phyloP scores from a whole-genome alignment of 2,113 vertebrate species.

The Hippocampus barbouri region DNA sequence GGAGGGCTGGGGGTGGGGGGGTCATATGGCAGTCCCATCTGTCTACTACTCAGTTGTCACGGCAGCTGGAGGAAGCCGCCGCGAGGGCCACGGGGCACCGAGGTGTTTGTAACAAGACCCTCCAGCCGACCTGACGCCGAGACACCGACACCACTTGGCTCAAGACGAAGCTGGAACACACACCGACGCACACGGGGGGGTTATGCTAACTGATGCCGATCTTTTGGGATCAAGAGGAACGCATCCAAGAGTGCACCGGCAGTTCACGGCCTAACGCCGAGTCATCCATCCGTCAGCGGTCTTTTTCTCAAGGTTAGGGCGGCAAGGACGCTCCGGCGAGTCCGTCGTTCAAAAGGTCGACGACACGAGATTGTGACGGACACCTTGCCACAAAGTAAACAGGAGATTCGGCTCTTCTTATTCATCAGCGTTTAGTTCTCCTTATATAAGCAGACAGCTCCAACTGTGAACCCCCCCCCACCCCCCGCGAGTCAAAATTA shows the following conservation, averaged over 20 bases:
- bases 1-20: not conserved
- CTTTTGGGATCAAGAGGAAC: not conserved
- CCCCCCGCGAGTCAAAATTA: not conserved
- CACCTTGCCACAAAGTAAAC: not conserved
- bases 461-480: conserved; percentile 21
- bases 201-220: not conserved
- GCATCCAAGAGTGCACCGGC: not conserved
- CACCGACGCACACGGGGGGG: not conserved
- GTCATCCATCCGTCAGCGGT: conserved; percentile 1
- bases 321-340: not conserved
- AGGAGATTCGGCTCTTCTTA: too few species aligned
- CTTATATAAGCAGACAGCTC: not conserved
- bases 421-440: not conserved
- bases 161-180: conserved; percentile 16
- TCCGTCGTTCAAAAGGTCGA: not conserved
- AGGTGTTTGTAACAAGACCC: conserved; percentile 35
- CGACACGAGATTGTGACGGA: not conserved
- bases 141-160: conserved; percentile 41
- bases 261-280: not conserved
- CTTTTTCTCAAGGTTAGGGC: not conserved
- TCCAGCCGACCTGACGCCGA: conserved; percentile 27
- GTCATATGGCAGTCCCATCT: conserved; percentile 22
- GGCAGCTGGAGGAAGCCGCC: conserved; percentile 16
- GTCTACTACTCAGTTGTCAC: conserved; percentile 24
- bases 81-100: conserved; percentile 5